These are phyloP conservation scores for Nestor notabilis DNA, from an alignment of 2,113 vertebrate genomes.

Conservation along the genomic window DNA sequence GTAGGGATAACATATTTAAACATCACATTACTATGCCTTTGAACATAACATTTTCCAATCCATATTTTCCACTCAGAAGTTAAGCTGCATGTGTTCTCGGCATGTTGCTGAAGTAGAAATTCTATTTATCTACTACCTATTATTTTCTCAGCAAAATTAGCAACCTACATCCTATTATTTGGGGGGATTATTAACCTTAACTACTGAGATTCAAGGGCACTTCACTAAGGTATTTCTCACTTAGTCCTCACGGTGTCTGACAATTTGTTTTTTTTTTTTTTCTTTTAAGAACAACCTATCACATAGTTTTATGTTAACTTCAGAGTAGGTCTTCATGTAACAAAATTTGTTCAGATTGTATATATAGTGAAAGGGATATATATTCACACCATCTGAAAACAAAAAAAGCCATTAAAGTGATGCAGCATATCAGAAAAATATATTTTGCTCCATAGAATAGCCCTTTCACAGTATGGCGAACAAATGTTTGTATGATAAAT, in stretches of 20 bases:
- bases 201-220: conserved; percentile 31
- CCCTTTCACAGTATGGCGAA: not conserved
- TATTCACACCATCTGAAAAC: not conserved
- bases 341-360: not conserved
- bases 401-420: not conserved
- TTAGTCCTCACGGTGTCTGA: not conserved
- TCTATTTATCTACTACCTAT: conserved; percentile 50
- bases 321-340: conserved; percentile 7
- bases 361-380: not conserved
- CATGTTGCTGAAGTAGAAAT: conserved; percentile 57
- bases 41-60: conserved; percentile 29
- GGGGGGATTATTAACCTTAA: conserved; percentile 58
- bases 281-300: not conserved
- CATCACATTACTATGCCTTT: conserved; percentile 41
- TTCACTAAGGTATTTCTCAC: conserved; percentile 1
- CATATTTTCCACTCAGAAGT: conserved; percentile 56
- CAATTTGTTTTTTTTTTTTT: not conserved
- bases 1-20: conserved; percentile 66
- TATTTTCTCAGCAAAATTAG: conserved; percentile 70
- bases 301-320: not conserved
- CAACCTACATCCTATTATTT: conserved; percentile 51
- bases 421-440: not conserved
- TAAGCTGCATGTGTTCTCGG: conserved; percentile 59
- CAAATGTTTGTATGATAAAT: not conserved
- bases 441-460: not conserved